These are phyloP conservation scores for Cyanoramphus novaezelandiae DNA, from an alignment of 2,113 vertebrate genomes.

Conservation along the genomic window DNA sequence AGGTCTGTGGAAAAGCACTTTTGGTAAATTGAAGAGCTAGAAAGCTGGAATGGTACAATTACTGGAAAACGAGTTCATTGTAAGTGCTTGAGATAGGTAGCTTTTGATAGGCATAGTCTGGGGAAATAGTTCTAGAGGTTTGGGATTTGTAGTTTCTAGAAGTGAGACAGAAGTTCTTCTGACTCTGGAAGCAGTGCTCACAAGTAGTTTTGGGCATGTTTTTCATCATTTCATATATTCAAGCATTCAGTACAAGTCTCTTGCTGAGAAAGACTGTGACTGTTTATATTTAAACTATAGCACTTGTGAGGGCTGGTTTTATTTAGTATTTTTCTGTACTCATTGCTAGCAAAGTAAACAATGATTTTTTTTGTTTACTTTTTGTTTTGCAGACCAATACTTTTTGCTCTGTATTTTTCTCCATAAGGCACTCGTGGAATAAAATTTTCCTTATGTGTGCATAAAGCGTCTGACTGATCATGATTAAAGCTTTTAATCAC, in stretches of 20 bases:
- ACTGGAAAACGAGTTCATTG: neutral
- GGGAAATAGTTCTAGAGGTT: neutral
- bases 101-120: neutral
- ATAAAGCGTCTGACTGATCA: neutral
- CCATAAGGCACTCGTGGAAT: neutral
- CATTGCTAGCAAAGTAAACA: neutral
- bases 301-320: neutral
- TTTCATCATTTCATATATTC: neutral
- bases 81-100: neutral
- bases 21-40: neutral
- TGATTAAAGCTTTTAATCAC: neutral
- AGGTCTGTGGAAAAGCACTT: neutral
- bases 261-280: neutral
- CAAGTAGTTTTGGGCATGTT: neutral
- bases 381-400: neutral
- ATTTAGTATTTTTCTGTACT: neutral
- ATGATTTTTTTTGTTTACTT: neutral
- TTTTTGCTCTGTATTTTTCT: neutral
- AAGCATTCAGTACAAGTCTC: neutral
- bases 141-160: neutral
- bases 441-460: neutral
- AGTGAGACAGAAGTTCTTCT: neutral
- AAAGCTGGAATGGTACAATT: neutral
- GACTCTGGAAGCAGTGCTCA: neutral
- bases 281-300: neutral